phyloP scores from a whole-genome alignment of 2,113 vertebrate species.

The Callaeas wilsoni region DNA sequence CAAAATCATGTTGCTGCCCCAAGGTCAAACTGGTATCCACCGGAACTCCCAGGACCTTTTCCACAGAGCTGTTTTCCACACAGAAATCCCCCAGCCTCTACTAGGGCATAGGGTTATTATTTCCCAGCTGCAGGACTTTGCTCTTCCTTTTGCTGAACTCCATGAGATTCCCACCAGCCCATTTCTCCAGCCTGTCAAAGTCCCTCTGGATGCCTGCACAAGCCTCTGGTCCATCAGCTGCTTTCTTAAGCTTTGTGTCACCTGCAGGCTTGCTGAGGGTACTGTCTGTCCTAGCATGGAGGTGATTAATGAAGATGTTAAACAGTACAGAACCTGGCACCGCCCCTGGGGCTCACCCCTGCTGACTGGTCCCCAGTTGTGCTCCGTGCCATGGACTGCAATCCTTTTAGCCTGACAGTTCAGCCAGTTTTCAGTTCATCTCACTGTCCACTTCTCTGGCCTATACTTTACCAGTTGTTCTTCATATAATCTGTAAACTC shows the following conservation, averaged over 20 bases:
- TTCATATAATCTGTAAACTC: not conserved
- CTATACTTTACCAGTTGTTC: not conserved
- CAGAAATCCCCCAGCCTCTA: not conserved
- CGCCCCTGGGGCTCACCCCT: not conserved
- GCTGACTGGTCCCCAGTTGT: not conserved
- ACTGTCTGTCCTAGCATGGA: fast-evolving
- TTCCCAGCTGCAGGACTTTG: not conserved
- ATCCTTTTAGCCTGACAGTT: not conserved
- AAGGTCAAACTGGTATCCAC: not conserved
- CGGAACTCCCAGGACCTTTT: not conserved
- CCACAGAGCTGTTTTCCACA: not conserved
- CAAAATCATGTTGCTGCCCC: not conserved
- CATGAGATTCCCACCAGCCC: not conserved
- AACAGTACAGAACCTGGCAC: not conserved
- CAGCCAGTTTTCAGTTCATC: not conserved
- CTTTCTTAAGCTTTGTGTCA: not conserved
- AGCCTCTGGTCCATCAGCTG: not conserved
- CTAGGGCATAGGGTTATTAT: not conserved
- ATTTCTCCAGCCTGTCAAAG: not conserved
- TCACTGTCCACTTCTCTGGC: not conserved
- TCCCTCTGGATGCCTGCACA: not conserved
- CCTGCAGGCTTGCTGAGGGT: not conserved
- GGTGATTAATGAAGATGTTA: not conserved
- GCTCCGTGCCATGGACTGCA: not conserved
- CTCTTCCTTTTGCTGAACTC: not conserved